These are phyloP conservation scores for Antennarius maculatus DNA, from an alignment of 2,797 vertebrate genomes.

Conservation along the genomic window DNA sequence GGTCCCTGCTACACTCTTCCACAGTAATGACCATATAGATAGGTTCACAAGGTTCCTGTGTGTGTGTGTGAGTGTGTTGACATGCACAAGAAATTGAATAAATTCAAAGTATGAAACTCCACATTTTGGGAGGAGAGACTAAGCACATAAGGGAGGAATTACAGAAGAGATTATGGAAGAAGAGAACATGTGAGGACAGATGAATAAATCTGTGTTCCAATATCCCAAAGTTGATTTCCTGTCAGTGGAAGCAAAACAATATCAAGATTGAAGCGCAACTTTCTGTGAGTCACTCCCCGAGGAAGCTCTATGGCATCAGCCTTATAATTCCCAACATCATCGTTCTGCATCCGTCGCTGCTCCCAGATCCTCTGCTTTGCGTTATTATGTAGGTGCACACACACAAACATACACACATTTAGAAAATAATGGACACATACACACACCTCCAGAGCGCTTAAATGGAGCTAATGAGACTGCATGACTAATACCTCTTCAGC, in stretches of 20 bases:
- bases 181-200: slow-evolving; percentile 2
- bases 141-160: neutral
- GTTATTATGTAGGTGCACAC: slow-evolving; percentile 31
- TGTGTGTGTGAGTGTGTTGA: neutral
- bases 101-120: neutral
- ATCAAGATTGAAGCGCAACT: slow-evolving; percentile 68
- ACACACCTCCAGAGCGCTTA: slow-evolving; percentile 50
- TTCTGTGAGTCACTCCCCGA: slow-evolving; percentile 68
- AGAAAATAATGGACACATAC: slow-evolving; percentile 43
- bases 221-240: slow-evolving; percentile 66
- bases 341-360: slow-evolving; percentile 29
- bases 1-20: too few relatives aligned
- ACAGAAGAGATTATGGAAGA: slow-evolving; percentile 15
- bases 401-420: slow-evolving; percentile 46
- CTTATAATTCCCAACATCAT: slow-evolving; percentile 64
- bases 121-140: neutral
- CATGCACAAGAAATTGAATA: neutral
- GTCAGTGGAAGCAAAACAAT: slow-evolving; percentile 62
- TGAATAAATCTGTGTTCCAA: slow-evolving; percentile 46
- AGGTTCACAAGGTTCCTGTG: neutral
- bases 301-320: slow-evolving; percentile 51
- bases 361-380: slow-evolving; percentile 32
- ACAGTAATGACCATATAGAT: too few relatives aligned
- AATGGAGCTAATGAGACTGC: slow-evolving; percentile 73
- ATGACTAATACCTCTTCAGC: slow-evolving; percentile 79